These are phyloP conservation scores for Limnephilus lunatus DNA, from an alignment of 2,888 invertebrate species.

Conservation along the genomic window DNA sequence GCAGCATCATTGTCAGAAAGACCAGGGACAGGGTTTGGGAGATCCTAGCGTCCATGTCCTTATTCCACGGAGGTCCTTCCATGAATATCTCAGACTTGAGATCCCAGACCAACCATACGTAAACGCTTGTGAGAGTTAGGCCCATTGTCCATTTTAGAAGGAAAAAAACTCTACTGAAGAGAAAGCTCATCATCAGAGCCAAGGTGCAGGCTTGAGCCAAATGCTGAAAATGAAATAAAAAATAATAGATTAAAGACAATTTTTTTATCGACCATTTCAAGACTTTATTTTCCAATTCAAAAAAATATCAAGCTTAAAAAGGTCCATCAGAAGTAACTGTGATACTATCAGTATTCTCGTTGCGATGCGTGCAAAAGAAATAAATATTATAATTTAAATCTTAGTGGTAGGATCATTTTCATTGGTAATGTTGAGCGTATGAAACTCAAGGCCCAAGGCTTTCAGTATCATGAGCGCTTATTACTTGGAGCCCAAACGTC, in stretches of 20 bases:
- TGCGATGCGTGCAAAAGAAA: too few relatives aligned
- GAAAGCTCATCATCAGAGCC: conserved; percentile 83
- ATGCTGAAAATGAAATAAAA: conserved; percentile 78
- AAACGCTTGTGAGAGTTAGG: conserved; percentile 80
- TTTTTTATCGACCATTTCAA: too few relatives aligned
- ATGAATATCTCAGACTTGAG: conserved; percentile 78
- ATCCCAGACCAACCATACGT: conserved; percentile 80
- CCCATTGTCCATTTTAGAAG: conserved; percentile 87
- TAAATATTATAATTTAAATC: too few relatives aligned
- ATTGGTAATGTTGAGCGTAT: too few relatives aligned
- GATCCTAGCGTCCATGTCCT: conserved; percentile 81
- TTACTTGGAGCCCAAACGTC: too few relatives aligned
- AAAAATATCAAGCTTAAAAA: too few relatives aligned
- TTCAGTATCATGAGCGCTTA: too few relatives aligned
- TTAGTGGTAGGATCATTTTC: too few relatives aligned
- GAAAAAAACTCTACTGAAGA: conserved; percentile 91
- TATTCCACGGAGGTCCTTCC: conserved; percentile 83
- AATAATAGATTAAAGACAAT: neutral
- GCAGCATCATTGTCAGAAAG: conserved; percentile 86
- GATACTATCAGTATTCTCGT: too few relatives aligned
- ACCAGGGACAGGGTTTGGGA: conserved; percentile 86
- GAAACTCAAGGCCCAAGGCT: too few relatives aligned
- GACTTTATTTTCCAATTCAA: too few relatives aligned
- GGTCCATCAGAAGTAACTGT: too few relatives aligned
- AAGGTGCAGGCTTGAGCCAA: conserved; percentile 84